phyloP scores from a whole-genome alignment of 2,797 vertebrate genomes.

The Pseudocheirus occidentalis region DNA sequence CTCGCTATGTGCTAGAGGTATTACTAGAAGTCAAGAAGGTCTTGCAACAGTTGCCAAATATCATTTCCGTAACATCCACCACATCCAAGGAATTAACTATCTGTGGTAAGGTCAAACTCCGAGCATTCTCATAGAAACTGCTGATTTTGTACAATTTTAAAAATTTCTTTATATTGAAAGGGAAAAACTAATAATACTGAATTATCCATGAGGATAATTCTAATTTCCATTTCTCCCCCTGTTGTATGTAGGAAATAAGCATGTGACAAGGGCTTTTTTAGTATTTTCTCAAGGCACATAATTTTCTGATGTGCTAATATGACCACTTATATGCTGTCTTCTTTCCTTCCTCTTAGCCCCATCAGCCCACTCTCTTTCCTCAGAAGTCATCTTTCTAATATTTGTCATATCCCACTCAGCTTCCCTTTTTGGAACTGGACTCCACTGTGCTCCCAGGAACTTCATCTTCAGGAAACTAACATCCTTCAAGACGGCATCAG shows the following conservation, averaged over 20 bases:
- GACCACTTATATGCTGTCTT: conserved; percentile 68
- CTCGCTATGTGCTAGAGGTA: conserved; percentile 93
- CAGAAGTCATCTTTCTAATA: conserved; percentile 56
- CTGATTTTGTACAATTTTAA: conserved; percentile 59
- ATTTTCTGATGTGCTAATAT: conserved; percentile 75
- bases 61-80: conserved; percentile 90
- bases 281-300: conserved; percentile 75
- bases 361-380: conserved; percentile 56
- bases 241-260: conserved; percentile 81
- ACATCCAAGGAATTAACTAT: conserved; percentile 93
- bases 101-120: conserved; percentile 88
- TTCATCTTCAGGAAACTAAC: not conserved
- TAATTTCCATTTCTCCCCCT: conserved; percentile 75
- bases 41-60: conserved; percentile 94
- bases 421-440: not conserved
- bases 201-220: conserved; percentile 75
- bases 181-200: conserved; percentile 72
- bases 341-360: conserved; percentile 63
- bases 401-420: not conserved
- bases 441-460: not conserved
- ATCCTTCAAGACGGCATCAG: not conserved
- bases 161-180: conserved; percentile 69
- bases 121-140: conserved; percentile 61
- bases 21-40: conserved; percentile 92
- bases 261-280: conserved; percentile 75